These are phyloP conservation scores for Xenopus tropicalis DNA, from an alignment of 2,113 vertebrate genomes.

Conservation along the genomic window UCB_Xtro_10.0 CM004443.2:50292501-50293000, in stretches of 20 bases:
- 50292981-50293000: slow-evolving; percentile 67
- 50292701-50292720: slow-evolving; percentile 34
- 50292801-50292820: slow-evolving; percentile 39
- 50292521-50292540: background rate
- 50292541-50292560: background rate
- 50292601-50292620: slow-evolving; percentile 1
- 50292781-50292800: slow-evolving; percentile 27
- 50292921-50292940: slow-evolving; percentile 49
- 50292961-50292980: slow-evolving; percentile 37
- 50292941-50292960: slow-evolving; percentile 43
- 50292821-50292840: slow-evolving; percentile 53
- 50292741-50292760: slow-evolving; percentile 46
- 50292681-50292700: slow-evolving; percentile 25
- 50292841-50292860: slow-evolving; percentile 74
- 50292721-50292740: slow-evolving; percentile 21
- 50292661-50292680: slow-evolving; percentile 22
- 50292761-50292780: slow-evolving; percentile 39
- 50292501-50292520: background rate
- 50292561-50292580: background rate
- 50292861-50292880: slow-evolving; percentile 91
- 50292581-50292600: background rate
- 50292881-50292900: slow-evolving; percentile 77
- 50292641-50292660: slow-evolving; percentile 27
- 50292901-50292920: slow-evolving; percentile 63
- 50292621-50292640: slow-evolving; percentile 1